Percentiles rank a stretch among this genome's conserved stretches.
Evolutionary conservation across 2,888 invertebrate species (phyloP).

Genomic region (Carpatolechia fugitivella): DNA sequence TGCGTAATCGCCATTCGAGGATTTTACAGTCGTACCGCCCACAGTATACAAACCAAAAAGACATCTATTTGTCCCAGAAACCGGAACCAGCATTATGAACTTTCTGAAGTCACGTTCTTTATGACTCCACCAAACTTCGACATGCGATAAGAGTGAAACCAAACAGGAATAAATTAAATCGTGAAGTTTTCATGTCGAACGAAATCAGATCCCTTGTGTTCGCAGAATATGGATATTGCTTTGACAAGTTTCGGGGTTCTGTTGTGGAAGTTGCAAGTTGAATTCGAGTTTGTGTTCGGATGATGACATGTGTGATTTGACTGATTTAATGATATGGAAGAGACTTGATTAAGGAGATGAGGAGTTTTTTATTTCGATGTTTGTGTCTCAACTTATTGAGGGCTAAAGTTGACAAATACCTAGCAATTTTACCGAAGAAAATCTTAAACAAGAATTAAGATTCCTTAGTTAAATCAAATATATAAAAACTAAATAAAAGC

Average conservation of each 20-base stretch:
- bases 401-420: too few species aligned
- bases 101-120: constrained; percentile 21
- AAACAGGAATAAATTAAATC: constrained; percentile 75
- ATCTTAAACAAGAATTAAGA: too few species aligned
- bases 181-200: constrained; percentile 57
- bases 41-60: not conserved
- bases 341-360: too few species aligned
- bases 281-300: not conserved
- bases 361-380: too few species aligned
- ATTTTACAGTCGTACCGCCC: too few species aligned
- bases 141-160: constrained; percentile 58
- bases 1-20: too few species aligned
- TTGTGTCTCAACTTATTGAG: too few species aligned
- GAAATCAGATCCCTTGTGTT: constrained; percentile 67
- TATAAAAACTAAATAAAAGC: too few species aligned
- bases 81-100: not conserved
- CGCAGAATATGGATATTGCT: constrained; percentile 51
- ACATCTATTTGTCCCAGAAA: too few species aligned
- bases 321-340: too few species aligned
- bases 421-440: too few species aligned
- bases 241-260: constrained; percentile 40
- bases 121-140: constrained; percentile 35
- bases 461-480: too few species aligned
- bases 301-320: not conserved
- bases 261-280: not conserved